These are phyloP conservation scores for Poicephalus gulielmi DNA, from an alignment of 2,113 vertebrate genomes.

Conservation along the genomic window DNA sequence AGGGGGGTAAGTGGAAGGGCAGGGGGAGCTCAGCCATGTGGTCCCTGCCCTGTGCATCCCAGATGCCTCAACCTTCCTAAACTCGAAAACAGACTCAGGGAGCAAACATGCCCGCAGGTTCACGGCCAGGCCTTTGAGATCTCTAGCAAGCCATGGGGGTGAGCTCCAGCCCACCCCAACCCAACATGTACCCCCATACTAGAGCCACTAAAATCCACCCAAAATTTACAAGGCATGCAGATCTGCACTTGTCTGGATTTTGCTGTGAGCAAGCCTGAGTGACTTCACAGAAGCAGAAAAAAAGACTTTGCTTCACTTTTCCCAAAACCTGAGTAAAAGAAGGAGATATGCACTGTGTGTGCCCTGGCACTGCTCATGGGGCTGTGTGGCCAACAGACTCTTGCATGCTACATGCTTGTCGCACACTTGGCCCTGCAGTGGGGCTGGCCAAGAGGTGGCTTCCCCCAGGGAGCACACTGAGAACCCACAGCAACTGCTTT, in stretches of 20 bases:
- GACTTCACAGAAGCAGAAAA: neutral
- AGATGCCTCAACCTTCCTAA: neutral
- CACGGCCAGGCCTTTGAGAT: neutral
- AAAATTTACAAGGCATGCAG: neutral
- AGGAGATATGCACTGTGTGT: neutral
- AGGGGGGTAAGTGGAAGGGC: slow-evolving; percentile 78
- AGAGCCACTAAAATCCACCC: neutral
- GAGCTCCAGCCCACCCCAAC: neutral
- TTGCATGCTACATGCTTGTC: fast-evolving
- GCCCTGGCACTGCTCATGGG: fast-evolving
- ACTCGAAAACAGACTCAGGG: fast-evolving
- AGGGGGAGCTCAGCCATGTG: neutral
- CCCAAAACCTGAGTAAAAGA: neutral
- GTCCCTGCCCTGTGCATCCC: neutral
- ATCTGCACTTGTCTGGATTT: neutral
- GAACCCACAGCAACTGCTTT: fast-evolving
- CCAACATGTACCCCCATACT: neutral
- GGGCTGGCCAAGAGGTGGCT: neutral
- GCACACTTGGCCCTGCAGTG: neutral
- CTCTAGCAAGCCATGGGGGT: neutral
- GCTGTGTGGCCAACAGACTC: neutral
- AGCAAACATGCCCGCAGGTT: neutral
- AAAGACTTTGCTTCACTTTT: neutral
- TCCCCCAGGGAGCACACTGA: neutral
- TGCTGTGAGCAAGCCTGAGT: neutral